Evolutionary conservation across 2,113 vertebrate genomes (phyloP).

Genomic region (Guaruba guarouba): DNA sequence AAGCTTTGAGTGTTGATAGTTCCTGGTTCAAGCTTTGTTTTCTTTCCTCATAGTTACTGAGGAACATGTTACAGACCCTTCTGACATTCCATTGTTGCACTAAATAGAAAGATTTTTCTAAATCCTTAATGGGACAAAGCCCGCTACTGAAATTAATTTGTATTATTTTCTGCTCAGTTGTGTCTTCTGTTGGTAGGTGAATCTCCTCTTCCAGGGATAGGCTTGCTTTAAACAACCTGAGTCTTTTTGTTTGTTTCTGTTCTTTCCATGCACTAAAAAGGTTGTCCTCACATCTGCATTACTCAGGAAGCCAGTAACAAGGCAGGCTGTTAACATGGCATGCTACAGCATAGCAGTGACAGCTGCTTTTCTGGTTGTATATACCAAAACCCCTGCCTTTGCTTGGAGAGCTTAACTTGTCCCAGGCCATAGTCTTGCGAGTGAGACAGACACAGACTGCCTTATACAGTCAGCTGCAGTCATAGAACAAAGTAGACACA

Average conservation of each 20-base stretch:
- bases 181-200: background rate
- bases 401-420: accelerated
- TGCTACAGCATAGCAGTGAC: background rate
- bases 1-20: background rate
- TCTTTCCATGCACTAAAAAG: background rate
- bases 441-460: background rate
- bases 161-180: background rate
- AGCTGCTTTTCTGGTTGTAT: background rate
- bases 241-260: background rate
- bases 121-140: background rate
- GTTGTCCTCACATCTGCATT: background rate
- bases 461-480: background rate
- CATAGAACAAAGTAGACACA: background rate
- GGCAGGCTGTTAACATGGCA: background rate
- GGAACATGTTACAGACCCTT: background rate
- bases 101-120: background rate
- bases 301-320: background rate
- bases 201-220: background rate
- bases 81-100: background rate
- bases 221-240: background rate
- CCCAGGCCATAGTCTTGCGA: background rate
- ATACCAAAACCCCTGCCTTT: background rate
- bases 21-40: background rate
- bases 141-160: background rate
- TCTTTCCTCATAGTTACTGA: background rate